Evolutionary conservation across 2,797 vertebrate species (phyloP).

Genomic region (Phataginus tricuspis): DNA sequence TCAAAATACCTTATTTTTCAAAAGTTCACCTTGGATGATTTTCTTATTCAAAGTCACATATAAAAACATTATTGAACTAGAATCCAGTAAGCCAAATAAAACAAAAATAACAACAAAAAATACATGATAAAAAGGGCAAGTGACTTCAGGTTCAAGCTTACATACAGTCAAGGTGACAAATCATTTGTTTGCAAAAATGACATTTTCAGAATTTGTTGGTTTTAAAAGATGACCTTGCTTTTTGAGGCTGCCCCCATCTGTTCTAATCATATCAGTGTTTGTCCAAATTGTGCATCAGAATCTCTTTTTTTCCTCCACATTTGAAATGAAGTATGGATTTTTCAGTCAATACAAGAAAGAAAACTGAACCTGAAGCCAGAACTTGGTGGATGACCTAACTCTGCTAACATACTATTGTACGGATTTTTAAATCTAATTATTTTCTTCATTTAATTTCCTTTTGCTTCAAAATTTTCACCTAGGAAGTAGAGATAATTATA

Average conservation of each 20-base stretch:
- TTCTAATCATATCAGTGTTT: background rate
- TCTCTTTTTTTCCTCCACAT: background rate
- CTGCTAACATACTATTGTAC: background rate
- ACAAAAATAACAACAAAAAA: background rate
- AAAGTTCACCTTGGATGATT: background rate
- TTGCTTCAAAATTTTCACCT: background rate
- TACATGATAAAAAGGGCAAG: background rate
- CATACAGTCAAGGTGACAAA: background rate
- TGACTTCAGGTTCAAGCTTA: background rate
- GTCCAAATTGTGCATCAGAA: background rate
- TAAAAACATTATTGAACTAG: background rate
- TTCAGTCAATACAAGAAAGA: background rate
- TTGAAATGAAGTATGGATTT: background rate
- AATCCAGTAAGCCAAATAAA: background rate
- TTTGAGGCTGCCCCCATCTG: background rate
- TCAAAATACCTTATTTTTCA: background rate
- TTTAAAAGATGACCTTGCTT: background rate
- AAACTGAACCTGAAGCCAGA: background rate
- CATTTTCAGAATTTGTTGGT: background rate
- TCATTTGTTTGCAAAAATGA: background rate
- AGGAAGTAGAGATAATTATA: background rate
- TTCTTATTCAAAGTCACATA: background rate
- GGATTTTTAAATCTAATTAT: constrained; percentile 12
- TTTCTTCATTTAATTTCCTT: constrained; percentile 62
- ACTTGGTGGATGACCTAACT: background rate